Percentiles rank a stretch among this genome's conserved stretches.
These are phyloP conservation scores for Actenoides lindsayi DNA, from an alignment of 2,113 vertebrate species.

Conservation along the genomic window DNA sequence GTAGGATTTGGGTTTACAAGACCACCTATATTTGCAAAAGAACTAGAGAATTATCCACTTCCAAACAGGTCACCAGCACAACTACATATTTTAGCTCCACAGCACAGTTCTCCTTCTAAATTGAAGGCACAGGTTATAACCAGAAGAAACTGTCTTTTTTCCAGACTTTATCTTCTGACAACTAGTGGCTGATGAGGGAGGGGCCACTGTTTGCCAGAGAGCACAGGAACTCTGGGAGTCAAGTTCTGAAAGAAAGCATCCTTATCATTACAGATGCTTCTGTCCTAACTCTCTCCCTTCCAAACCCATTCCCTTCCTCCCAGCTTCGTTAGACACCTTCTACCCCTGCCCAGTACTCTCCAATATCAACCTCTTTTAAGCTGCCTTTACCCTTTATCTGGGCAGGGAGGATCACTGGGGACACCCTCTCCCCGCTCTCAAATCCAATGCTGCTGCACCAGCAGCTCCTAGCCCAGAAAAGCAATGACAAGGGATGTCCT, in stretches of 20 bases:
- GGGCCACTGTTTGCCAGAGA: not conserved
- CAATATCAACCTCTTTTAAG: not conserved
- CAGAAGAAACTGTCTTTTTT: not conserved
- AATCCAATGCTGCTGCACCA: not conserved
- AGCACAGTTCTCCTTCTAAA: not conserved
- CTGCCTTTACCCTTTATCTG: not conserved
- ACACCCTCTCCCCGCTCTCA: not conserved
- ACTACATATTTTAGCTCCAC: not conserved
- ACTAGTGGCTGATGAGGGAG: not conserved
- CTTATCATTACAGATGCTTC: not conserved
- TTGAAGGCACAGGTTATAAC: not conserved
- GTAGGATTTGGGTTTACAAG: not conserved
- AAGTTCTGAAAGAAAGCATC: not conserved
- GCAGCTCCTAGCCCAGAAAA: not conserved
- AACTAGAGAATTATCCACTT: not conserved
- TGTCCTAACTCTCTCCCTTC: not conserved
- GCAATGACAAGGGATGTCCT: not conserved
- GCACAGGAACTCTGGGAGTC: not conserved
- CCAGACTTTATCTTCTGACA: not conserved
- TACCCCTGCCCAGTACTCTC: not conserved
- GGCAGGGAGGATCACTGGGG: too few species aligned
- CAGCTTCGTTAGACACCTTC: not conserved
- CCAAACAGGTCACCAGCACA: not conserved
- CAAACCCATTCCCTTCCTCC: not conserved
- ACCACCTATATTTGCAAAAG: not conserved